Conservation (phyloP, 2,888 invertebrate genomes). For the Ectropis crepuscularia region DNA sequence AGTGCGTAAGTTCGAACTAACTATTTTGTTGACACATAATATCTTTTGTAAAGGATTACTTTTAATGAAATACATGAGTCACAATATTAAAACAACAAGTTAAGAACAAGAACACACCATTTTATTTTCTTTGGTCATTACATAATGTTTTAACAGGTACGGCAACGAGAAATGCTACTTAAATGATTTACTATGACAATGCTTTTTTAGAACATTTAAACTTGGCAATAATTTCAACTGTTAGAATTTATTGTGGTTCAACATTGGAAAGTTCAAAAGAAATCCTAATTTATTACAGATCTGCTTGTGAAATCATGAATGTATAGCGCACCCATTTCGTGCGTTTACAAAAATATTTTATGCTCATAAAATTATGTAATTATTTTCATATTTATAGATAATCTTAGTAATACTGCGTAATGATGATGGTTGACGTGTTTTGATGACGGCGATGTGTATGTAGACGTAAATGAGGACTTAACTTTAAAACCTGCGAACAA, state of each 20-base stretch:
- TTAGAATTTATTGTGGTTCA: no score
- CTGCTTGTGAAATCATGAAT: no score
- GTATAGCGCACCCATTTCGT: no score
- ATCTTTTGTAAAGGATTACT: no score
- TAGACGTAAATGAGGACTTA: constrained; percentile 33
- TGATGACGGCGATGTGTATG: constrained; percentile 44
- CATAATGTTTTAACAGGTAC: constrained; percentile 34
- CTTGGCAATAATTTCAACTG: no score
- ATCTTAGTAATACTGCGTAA: neutral
- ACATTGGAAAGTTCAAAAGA: no score
- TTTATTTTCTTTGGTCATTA: constrained; percentile 48
- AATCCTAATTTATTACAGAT: no score
- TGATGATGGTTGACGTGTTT: neutral
- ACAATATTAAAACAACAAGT: neutral
- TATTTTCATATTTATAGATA: neutral
- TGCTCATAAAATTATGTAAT: no score
- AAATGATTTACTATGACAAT: constrained; percentile 6
- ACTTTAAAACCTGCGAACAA: constrained; percentile 48
- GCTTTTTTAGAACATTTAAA: no score
- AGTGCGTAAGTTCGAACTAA: no score
- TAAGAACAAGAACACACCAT: constrained; percentile 36
- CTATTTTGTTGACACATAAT: no score
- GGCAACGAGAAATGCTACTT: constrained; percentile 35
- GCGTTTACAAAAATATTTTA: no score
- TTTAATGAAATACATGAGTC: neutral